Conservation (phyloP, 2,797 vertebrate species). For the Poecilia wingei region DNA sequence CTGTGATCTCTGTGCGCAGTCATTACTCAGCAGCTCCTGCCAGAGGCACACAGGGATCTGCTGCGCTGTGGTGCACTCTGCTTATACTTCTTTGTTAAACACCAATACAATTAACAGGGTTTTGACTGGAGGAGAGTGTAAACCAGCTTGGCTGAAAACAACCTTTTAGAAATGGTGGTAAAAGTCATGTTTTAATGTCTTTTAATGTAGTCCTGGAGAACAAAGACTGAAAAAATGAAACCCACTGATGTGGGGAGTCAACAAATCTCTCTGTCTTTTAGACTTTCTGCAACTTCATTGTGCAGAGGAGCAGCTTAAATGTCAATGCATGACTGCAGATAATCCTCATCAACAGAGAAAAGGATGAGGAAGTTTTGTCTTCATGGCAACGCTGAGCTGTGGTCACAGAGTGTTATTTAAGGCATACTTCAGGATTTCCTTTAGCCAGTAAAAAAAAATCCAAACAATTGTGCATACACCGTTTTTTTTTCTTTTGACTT, state of each 20-base stretch:
- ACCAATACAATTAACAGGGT: conserved; percentile 15
- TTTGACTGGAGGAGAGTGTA: background rate
- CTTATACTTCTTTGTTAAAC: conserved; percentile 11
- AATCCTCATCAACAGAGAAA: conserved; percentile 61
- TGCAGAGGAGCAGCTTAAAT: conserved; percentile 37
- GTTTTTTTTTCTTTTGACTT: conserved; percentile 22
- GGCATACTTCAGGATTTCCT: conserved; percentile 68
- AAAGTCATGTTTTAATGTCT: conserved; percentile 7
- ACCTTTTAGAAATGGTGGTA: background rate
- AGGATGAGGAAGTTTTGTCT: conserved; percentile 45
- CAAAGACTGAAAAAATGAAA: background rate
- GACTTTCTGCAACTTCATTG: conserved; percentile 26
- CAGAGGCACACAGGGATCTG: conserved; percentile 13
- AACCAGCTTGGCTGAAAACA: conserved; percentile 2
- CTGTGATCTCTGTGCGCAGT: background rate
- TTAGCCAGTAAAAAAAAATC: conserved; percentile 55
- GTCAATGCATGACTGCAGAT: conserved; percentile 64
- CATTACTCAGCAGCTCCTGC: conserved; percentile 3
- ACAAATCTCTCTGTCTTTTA: conserved; percentile 17
- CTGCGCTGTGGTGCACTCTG: background rate
- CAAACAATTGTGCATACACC: conserved; percentile 25
- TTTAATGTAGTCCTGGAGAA: conserved; percentile 16
- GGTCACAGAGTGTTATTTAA: conserved; percentile 24
- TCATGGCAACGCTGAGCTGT: conserved; percentile 37
- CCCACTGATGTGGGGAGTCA: conserved; percentile 3